Evolutionary conservation across 2,797 vertebrate genomes (phyloP).

Genomic region (Pseudopleuronectes americanus): DNA sequence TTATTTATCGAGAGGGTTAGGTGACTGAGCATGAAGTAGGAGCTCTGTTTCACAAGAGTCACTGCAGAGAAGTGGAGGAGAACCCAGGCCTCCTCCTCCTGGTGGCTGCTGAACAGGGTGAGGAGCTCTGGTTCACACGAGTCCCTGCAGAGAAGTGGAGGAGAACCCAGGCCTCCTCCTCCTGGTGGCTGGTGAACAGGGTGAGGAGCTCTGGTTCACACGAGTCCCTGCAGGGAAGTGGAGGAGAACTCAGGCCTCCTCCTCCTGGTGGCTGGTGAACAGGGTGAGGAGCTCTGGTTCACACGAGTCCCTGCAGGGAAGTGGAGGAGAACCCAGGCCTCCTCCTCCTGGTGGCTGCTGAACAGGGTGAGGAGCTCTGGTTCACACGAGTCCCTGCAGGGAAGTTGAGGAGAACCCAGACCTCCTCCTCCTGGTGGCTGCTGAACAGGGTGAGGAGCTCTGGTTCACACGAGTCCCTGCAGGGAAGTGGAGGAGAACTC

Average conservation of each 20-base stretch:
- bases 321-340: constrained; percentile 17
- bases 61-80: constrained; percentile 20
- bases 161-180: constrained; percentile 5
- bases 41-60: constrained; percentile 26
- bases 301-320: constrained; percentile 15
- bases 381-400: constrained; percentile 12
- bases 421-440: neutral
- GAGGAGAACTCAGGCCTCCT: constrained; percentile 8
- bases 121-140: constrained; percentile 4
- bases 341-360: neutral
- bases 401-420: constrained; percentile 18
- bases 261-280: no score
- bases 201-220: constrained; percentile 9
- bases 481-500: constrained; percentile 21
- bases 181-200: no score
- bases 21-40: constrained; percentile 34
- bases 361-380: constrained; percentile 6
- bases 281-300: constrained; percentile 8
- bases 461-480: constrained; percentile 8
- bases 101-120: neutral
- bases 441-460: constrained; percentile 5
- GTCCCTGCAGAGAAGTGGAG: constrained; percentile 27
- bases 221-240: constrained; percentile 24
- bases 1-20: constrained; percentile 49
- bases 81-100: neutral